phyloP scores from a whole-genome alignment of 2,113 vertebrate genomes.

The Tretioscincus oriximinensis region DNA sequence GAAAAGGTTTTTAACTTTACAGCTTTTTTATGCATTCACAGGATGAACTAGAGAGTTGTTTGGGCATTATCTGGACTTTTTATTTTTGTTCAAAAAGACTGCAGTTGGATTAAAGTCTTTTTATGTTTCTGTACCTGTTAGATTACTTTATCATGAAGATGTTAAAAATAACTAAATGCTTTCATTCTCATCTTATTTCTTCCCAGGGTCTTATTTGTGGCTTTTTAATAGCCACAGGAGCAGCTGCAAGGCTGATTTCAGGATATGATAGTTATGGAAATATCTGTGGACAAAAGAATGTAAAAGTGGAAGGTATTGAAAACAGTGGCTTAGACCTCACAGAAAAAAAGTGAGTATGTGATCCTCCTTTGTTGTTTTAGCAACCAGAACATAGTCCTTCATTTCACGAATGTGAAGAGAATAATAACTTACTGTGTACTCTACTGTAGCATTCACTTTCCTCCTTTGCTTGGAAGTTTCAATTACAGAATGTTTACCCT shows the following conservation, averaged over 20 bases:
- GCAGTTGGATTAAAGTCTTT: background rate
- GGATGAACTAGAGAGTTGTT: background rate
- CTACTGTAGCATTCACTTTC: no score
- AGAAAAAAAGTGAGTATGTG: constrained; percentile 86
- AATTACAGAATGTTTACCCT: no score
- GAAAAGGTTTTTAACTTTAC: background rate
- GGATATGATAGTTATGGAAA: constrained; percentile 99
- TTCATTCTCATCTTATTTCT: constrained; percentile 53
- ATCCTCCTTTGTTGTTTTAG: constrained; percentile 29
- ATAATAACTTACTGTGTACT: background rate
- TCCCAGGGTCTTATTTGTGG: constrained; percentile 93
- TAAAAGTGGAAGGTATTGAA: constrained; percentile 82
- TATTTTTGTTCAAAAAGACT: background rate
- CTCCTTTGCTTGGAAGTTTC: no score
- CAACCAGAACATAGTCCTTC: constrained; percentile 18
- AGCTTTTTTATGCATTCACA: background rate
- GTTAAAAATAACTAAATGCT: constrained; percentile 59
- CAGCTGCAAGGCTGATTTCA: constrained; percentile 88
- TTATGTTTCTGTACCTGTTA: background rate
- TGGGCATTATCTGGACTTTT: background rate
- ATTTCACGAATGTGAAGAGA: constrained; percentile 8
- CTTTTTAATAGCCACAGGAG: constrained; percentile 92
- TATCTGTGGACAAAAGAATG: constrained; percentile 93
- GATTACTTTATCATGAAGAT: constrained; percentile 44
- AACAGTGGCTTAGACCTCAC: constrained; percentile 93